Base-by-base conservation (phyloP, 1,140 invertebrate genomes). In the Notospermus geniculatus region DNA sequence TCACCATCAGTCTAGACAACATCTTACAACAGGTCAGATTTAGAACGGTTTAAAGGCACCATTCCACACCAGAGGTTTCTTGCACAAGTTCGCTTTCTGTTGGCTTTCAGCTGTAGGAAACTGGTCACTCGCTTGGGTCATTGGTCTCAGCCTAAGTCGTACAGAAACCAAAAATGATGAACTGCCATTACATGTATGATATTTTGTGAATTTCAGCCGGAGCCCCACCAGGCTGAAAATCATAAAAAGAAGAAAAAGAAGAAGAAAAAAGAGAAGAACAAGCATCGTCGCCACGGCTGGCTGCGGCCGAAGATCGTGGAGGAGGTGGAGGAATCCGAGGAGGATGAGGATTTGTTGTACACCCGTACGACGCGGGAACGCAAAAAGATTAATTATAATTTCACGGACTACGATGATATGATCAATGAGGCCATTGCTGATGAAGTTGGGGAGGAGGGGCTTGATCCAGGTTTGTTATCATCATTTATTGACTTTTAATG, bases 341-440 rank as follows among this genome's bases (percentile, higher is more conserved):
- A 84, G 87, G 64, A 65, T 39, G 54, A 60, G 39, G 69, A 65
- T 54, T 62, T 66, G 36, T 63, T 68, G 45, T 41, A 64, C 19
- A 74, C 73, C 52, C 59, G 79, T 55, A 71, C 78, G 2, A 74
- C 76, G 62, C 66, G 80, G n/a, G 65, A 63, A 7, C 64, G 78
- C 1, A 74, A 71, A 46, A 58, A 45, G 15, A 76, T 92, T 50
- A 94, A 88, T 68, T 93, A 95, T 70, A 86, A 87, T 56, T 90
- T 94, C 66, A 92, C 93, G 73, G 93, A 96, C 75, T 97, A 92
- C 79, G 94, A 97, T 78, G 90, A 95, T 19, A 86, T 97, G 69
- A 97, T 97, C 52, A 91, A 93, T 73, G 92, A 90, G 53, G 94
- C 94, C 15, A 91, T 96, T 59, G 88, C 91, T 80, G 88, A 87